A percentile compares a stretch with the other conserved stretches of the same genome.
These are phyloP conservation scores for Nephrotoma guestfalica DNA, from an alignment of 2,888 invertebrate species.

Conservation along the genomic window DNA sequence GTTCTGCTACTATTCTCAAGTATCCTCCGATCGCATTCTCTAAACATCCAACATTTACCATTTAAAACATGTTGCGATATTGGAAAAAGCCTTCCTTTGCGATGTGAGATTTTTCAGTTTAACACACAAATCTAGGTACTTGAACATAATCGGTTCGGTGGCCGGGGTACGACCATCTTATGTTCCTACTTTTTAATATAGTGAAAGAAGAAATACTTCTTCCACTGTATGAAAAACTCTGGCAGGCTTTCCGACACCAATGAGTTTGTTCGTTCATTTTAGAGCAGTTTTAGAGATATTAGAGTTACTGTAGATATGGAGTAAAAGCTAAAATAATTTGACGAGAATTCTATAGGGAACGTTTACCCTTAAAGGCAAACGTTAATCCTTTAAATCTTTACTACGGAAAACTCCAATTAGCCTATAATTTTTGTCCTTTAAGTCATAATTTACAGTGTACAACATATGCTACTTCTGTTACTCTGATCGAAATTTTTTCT, in stretches of 20 bases:
- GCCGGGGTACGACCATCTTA: conserved; percentile 93
- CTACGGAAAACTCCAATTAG: too few species aligned
- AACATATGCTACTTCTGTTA: too few species aligned
- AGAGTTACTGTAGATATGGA: too few species aligned
- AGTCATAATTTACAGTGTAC: too few species aligned
- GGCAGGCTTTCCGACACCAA: conserved; percentile 94
- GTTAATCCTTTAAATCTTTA: too few species aligned
- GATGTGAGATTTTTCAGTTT: conserved; percentile 95
- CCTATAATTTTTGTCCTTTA: too few species aligned
- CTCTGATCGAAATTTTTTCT: too few species aligned
- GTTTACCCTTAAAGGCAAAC: too few species aligned
- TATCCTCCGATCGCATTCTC: conserved; percentile 96
- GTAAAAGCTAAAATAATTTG: too few species aligned
- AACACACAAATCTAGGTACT: conserved; percentile 94
- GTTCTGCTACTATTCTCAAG: conserved; percentile 87
- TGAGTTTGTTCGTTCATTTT: conserved; percentile 97
- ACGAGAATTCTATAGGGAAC: too few species aligned
- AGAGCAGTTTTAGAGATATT: conserved; percentile 79
- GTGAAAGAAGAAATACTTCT: too few species aligned
- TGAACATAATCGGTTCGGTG: conserved; percentile 99
- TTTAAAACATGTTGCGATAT: conserved; percentile 95
- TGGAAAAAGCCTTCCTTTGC: conserved; percentile 99
- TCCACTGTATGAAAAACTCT: conserved; percentile 94
- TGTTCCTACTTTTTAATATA: conserved; percentile 92
- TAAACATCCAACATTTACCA: conserved; percentile 84